Evolutionary conservation across 2,888 invertebrate genomes (phyloP).

Genomic region (Leptinotarsa rubiginosa): DNA sequence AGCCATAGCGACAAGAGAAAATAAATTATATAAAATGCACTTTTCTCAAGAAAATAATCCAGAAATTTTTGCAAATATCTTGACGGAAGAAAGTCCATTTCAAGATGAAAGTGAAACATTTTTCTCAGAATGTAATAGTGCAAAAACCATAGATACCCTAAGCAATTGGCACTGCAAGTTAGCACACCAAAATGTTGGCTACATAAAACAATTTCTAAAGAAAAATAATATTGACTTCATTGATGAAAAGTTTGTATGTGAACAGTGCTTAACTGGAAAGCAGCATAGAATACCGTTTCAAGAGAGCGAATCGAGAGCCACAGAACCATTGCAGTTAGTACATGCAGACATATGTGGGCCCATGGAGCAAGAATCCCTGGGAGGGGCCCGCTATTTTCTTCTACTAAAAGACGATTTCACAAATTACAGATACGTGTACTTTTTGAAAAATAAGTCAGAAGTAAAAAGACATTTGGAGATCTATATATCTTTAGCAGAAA

Average conservation of each 20-base stretch:
- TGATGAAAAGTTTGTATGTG: slow-evolving; percentile 30
- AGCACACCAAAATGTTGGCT: slow-evolving; percentile 33
- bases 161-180: slow-evolving; percentile 32
- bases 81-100: too few relatives aligned
- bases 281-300: slow-evolving; percentile 32
- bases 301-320: slow-evolving; percentile 32
- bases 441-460: slow-evolving; percentile 46
- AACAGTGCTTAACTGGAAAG: slow-evolving; percentile 38
- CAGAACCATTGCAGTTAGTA: slow-evolving; percentile 30
- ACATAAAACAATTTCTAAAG: slow-evolving; percentile 29
- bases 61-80: not conserved
- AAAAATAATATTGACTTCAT: slow-evolving; percentile 31
- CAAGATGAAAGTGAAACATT: not conserved
- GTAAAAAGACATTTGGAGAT: slow-evolving; percentile 40
- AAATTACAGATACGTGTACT: slow-evolving; percentile 41
- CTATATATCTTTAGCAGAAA: slow-evolving; percentile 50
- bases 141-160: slow-evolving; percentile 26
- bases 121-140: not conserved
- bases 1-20: slow-evolving; percentile 31
- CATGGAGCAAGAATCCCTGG: slow-evolving; percentile 32
- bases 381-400: slow-evolving; percentile 39
- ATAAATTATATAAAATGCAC: slow-evolving; percentile 35
- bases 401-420: slow-evolving; percentile 48
- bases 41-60: slow-evolving; percentile 7
- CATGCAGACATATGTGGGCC: slow-evolving; percentile 42